Percentiles rank a stretch among this genome's conserved stretches.
phyloP scores from a whole-genome alignment of 2,888 invertebrate genomes.

The Malthinus flaveolus region DNA sequence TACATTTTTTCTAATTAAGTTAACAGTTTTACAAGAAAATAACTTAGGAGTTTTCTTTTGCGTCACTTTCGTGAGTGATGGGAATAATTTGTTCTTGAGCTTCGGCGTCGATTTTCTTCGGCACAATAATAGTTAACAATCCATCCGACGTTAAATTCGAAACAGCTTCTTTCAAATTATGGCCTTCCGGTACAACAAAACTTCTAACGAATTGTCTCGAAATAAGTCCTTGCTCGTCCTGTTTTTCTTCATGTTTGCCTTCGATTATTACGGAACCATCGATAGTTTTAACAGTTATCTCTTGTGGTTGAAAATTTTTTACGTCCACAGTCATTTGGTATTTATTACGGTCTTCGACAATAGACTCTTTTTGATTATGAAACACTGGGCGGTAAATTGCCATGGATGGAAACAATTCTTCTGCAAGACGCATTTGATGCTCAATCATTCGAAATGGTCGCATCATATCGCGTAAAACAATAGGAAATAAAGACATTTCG shows the following conservation, averaged over 20 bases:
- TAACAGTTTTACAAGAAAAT: background rate
- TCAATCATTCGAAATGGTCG: conserved; percentile 42
- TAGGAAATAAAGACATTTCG: conserved; percentile 41
- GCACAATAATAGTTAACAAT: conserved; percentile 70
- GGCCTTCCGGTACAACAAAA: conserved; percentile 75
- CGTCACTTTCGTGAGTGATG: conserved; percentile 48
- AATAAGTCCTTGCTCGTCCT: conserved; percentile 56
- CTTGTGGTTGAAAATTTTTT: conserved; percentile 29
- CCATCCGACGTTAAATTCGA: conserved; percentile 79
- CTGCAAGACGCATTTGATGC: conserved; percentile 40
- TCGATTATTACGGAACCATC: conserved; percentile 28
- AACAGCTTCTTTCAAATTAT: conserved; percentile 71
- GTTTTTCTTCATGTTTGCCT: conserved; percentile 30
- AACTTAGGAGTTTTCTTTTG: conserved; percentile 2
- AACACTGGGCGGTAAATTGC: background rate
- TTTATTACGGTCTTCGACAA: conserved; percentile 67
- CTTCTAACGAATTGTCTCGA: conserved; percentile 75
- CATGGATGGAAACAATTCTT: conserved; percentile 33
- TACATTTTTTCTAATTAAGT: background rate
- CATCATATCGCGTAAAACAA: conserved; percentile 40
- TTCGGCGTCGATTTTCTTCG: conserved; percentile 51
- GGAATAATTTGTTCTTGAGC: conserved; percentile 54
- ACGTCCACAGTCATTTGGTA: conserved; percentile 48
- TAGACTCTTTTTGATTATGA: conserved; percentile 50
- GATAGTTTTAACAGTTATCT: conserved; percentile 30